These are phyloP conservation scores for Acanthurus lineatus DNA, from an alignment of 2,797 vertebrate genomes.

Conservation along the genomic window DNA sequence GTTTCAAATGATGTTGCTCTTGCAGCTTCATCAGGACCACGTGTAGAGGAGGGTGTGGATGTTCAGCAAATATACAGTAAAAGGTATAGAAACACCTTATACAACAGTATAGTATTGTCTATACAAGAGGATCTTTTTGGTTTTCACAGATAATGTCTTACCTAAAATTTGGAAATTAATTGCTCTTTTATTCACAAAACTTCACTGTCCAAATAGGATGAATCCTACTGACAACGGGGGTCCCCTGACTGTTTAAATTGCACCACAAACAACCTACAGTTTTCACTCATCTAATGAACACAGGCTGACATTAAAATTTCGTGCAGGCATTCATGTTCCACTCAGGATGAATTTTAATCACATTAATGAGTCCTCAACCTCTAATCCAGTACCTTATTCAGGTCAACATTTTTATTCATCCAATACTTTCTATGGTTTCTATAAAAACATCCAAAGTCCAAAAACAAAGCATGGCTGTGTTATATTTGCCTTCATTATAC, in stretches of 20 bases:
- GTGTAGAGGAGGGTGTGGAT: background rate
- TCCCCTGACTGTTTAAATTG: background rate
- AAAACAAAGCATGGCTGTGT: background rate
- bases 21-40: slow-evolving; percentile 39
- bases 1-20: slow-evolving; percentile 54
- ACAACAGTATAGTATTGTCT: background rate
- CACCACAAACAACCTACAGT: background rate
- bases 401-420: background rate
- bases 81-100: slow-evolving; percentile 30
- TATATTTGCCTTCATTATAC: background rate
- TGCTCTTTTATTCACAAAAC: background rate
- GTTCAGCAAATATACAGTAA: background rate
- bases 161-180: background rate
- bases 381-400: background rate
- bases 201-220: background rate
- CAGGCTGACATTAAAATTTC: background rate
- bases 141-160: background rate
- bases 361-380: background rate
- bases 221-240: background rate
- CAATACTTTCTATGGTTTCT: too few species aligned
- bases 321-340: background rate
- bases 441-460: too few species aligned
- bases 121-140: background rate
- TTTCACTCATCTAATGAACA: background rate
- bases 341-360: background rate